phyloP scores from a whole-genome alignment of 2,797 vertebrate genomes.

The Pristis pectinata region DNA sequence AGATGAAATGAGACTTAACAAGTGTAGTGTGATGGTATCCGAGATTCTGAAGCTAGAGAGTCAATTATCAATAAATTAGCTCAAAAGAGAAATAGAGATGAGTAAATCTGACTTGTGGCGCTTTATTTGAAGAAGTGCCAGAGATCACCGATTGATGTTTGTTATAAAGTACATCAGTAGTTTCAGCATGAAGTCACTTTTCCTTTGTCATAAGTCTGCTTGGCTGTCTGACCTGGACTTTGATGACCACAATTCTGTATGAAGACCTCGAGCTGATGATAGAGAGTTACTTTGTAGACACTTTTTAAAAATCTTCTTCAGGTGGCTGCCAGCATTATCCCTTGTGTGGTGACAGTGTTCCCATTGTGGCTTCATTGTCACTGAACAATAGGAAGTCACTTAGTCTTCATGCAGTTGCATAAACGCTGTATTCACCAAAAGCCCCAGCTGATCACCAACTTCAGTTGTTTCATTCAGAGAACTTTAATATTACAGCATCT shows the following conservation, averaged over 20 bases:
- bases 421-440: background rate
- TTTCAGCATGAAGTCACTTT: background rate
- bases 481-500: too few species aligned
- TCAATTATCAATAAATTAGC: slow-evolving; percentile 1
- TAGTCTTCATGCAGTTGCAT: background rate
- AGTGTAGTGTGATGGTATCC: background rate
- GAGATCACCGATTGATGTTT: background rate
- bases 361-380: background rate
- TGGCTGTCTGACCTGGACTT: background rate
- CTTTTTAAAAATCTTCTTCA: background rate
- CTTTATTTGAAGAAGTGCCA: background rate
- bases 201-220: background rate
- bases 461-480: background rate
- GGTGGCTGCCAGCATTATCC: background rate
- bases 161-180: background rate
- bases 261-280: background rate
- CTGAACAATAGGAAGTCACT: background rate
- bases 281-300: background rate
- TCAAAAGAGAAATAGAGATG: background rate
- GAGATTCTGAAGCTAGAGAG: background rate
- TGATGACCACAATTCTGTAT: background rate
- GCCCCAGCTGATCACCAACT: background rate
- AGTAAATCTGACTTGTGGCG: background rate
- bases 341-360: background rate
- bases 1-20: background rate